These are phyloP conservation scores for Cryptus viduatorius DNA, from an alignment of 2,888 invertebrate species.

Conservation along the genomic window DNA sequence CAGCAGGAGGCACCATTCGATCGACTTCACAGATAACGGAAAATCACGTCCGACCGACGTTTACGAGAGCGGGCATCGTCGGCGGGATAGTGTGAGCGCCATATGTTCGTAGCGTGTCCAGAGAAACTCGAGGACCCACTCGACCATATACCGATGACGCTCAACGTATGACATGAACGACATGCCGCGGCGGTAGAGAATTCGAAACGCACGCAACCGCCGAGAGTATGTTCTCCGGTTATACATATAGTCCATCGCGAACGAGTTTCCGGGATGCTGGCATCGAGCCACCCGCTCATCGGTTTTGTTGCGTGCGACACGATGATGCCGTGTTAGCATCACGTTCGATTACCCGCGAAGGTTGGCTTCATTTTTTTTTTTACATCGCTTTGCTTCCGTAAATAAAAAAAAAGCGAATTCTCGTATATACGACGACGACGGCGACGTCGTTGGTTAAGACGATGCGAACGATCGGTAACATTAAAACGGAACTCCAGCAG, in stretches of 20 bases:
- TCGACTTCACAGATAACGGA: constrained; percentile 65
- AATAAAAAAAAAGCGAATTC: too few relatives aligned
- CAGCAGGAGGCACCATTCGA: constrained; percentile 24
- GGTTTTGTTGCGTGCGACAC: not conserved
- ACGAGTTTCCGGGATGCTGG: constrained; percentile 20
- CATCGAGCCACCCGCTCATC: constrained; percentile 3
- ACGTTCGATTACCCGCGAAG: not conserved
- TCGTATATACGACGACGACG: too few relatives aligned
- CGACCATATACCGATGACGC: constrained; percentile 38
- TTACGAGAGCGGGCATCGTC: not conserved
- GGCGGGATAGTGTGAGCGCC: constrained; percentile 19
- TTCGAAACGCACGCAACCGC: constrained; percentile 11
- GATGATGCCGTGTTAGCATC: constrained; percentile 3
- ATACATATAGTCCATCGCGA: not conserved
- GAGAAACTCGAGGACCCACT: constrained; percentile 39
- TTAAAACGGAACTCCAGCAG: too few relatives aligned
- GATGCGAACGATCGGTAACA: too few relatives aligned
- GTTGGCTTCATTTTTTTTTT: not conserved
- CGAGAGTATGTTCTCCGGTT: constrained; percentile 5
- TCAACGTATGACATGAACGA: constrained; percentile 34
- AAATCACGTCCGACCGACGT: constrained; percentile 63
- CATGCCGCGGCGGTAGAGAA: constrained; percentile 12
- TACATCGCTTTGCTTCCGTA: not conserved
- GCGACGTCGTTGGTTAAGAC: too few relatives aligned
- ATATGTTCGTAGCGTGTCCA: constrained; percentile 47